Percentiles rank a stretch among this genome's conserved stretches.
Evolutionary conservation across 1,140 invertebrate species (phyloP).

Genomic region (Cydia fagiglandana): DNA sequence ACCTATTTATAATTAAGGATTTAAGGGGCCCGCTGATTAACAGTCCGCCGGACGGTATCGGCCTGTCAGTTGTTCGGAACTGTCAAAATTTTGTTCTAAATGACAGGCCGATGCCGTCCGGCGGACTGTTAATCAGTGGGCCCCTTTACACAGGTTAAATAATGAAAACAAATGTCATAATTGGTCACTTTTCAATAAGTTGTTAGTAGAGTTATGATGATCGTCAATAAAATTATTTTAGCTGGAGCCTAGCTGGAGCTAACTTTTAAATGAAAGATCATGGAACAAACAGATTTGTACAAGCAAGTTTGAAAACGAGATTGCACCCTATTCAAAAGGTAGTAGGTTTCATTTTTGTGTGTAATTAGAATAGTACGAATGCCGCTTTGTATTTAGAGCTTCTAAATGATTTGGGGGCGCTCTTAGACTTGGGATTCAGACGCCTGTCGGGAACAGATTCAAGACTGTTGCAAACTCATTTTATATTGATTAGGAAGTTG

Average conservation of each 20-base stretch:
- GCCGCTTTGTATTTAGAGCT: background rate
- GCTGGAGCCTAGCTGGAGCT: background rate
- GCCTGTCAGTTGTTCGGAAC: too few relatives aligned
- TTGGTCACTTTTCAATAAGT: too few relatives aligned
- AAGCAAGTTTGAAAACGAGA: background rate
- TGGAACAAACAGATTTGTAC: background rate
- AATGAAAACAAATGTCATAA: too few relatives aligned
- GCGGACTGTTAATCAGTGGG: too few relatives aligned
- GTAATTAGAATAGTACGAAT: background rate
- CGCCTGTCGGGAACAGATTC: conserved; percentile 3
- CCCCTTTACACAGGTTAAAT: too few relatives aligned
- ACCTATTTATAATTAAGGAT: too few relatives aligned
- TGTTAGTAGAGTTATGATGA: too few relatives aligned
- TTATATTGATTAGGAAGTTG: background rate
- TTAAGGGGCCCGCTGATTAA: too few relatives aligned
- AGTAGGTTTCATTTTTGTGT: background rate
- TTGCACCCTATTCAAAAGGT: background rate
- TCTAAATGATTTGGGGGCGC: conserved; percentile 2
- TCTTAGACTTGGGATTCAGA: background rate
- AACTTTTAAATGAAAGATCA: background rate
- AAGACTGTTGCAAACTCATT: conserved; percentile 1
- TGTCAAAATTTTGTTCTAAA: too few relatives aligned
- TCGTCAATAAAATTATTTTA: too few relatives aligned
- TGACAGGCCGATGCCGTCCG: too few relatives aligned
- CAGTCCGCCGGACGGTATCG: too few relatives aligned